These are phyloP conservation scores for Anadara kagoshimensis DNA, from an alignment of 1,140 invertebrate genomes.

Conservation along the genomic window DNA sequence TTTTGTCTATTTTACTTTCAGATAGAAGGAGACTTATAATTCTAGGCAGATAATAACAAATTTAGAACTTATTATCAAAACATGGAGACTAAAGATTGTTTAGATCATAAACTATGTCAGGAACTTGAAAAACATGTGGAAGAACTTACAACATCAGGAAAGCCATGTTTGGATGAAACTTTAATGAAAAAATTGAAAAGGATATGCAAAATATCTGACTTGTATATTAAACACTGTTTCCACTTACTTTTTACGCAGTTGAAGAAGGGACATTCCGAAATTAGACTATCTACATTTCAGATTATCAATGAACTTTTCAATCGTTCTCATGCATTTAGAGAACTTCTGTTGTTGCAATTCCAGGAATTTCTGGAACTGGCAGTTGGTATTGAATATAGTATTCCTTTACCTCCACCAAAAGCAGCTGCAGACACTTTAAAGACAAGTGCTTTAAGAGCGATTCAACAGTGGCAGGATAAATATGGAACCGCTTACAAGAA, in stretches of 20 bases:
- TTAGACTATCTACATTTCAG: constrained; percentile 76
- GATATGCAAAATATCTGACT: constrained; percentile 75
- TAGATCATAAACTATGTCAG: constrained; percentile 58
- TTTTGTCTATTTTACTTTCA: too few relatives aligned
- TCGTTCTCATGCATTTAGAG: constrained; percentile 77
- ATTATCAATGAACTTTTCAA: constrained; percentile 77
- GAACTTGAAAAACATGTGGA: constrained; percentile 70
- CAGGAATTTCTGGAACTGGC: constrained; percentile 75
- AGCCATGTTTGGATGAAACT: constrained; percentile 67
- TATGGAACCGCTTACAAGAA: constrained; percentile 76
- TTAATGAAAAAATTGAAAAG: constrained; percentile 73
- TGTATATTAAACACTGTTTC: constrained; percentile 74
- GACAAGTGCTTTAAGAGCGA: constrained; percentile 69
- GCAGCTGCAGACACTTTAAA: constrained; percentile 74
- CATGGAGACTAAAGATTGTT: too few relatives aligned
- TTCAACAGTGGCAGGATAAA: constrained; percentile 76
- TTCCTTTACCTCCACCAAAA: constrained; percentile 76
- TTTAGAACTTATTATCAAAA: too few relatives aligned
- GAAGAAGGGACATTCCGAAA: constrained; percentile 77
- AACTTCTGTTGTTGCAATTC: constrained; percentile 75
- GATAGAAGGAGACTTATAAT: too few relatives aligned
- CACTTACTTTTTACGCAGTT: constrained; percentile 75
- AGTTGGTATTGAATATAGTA: constrained; percentile 70
- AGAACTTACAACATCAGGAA: constrained; percentile 72
- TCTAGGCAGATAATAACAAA: too few relatives aligned